phyloP scores from a whole-genome alignment of 2,888 invertebrate species.

The Tetragonula carbonaria region DNA sequence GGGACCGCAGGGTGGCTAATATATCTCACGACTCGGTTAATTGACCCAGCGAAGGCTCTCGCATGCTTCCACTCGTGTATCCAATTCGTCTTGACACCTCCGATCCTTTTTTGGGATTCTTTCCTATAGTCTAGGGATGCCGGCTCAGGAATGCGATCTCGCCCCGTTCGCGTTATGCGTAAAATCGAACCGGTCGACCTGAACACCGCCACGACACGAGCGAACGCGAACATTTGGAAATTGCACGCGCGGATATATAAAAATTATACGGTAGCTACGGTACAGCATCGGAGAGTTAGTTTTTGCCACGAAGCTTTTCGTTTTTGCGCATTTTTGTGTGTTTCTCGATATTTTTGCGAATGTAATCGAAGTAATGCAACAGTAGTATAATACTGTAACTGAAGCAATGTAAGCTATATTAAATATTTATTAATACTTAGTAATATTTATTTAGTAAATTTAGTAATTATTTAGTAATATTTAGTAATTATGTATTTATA shows the following conservation, averaged over 20 bases:
- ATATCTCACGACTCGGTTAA: conserved; percentile 77
- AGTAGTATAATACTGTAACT: no score
- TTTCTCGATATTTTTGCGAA: no score
- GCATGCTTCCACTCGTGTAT: conserved; percentile 72
- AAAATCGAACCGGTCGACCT: conserved; percentile 43
- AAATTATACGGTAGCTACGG: no score
- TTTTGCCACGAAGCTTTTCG: no score
- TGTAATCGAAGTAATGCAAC: no score
- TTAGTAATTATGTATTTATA: no score
- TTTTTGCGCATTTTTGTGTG: no score
- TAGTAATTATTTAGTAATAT: no score
- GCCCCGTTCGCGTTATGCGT: conserved; percentile 58
- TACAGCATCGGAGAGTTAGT: no score
- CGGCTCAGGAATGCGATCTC: conserved; percentile 61
- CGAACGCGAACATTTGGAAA: conserved; percentile 12
- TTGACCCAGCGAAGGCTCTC: conserved; percentile 76
- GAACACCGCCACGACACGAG: conserved; percentile 26
- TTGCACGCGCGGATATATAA: background rate
- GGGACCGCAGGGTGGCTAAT: conserved; percentile 71
- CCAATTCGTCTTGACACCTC: conserved; percentile 74
- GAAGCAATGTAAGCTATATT: no score
- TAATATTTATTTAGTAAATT: no score
- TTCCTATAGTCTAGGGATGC: conserved; percentile 59
- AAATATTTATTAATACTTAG: no score
- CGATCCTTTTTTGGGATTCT: conserved; percentile 60